Percentiles rank a stretch among this genome's conserved stretches.
These are phyloP conservation scores for Holcopasites calliopsidis DNA, from an alignment of 1,140 invertebrate genomes.

Conservation along the genomic window DNA sequence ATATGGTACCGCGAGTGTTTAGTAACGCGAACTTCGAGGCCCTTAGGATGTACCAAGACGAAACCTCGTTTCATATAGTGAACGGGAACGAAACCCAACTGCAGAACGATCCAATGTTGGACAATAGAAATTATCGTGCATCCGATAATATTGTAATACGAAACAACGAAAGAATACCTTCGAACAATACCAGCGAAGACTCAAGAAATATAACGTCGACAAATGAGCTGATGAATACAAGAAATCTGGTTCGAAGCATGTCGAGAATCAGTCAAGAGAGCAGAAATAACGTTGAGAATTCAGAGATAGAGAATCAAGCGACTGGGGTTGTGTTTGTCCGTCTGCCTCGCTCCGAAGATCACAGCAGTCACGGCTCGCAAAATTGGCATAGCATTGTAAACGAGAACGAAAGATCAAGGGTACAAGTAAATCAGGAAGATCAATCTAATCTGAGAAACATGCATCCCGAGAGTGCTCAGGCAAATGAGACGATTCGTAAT, in stretches of 20 bases:
- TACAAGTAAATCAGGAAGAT: conserved; percentile 36
- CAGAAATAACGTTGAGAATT: conserved; percentile 35
- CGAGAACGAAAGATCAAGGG: conserved; percentile 26
- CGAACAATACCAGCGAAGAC: conserved; percentile 1
- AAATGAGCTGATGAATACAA: conserved; percentile 66
- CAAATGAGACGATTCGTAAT: conserved; percentile 37
- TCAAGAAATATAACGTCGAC: background rate
- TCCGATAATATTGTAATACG: conserved; percentile 24
- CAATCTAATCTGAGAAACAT: conserved; percentile 26
- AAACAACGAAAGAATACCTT: conserved; percentile 46
- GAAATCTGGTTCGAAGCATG: conserved; percentile 59
- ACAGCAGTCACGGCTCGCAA: conserved; percentile 3
- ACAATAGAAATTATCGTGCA: conserved; percentile 47
- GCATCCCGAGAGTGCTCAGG: conserved; percentile 22
- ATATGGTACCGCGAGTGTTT: conserved; percentile 37
- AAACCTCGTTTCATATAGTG: conserved; percentile 25
- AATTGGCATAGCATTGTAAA: conserved; percentile 2
- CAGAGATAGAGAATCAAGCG: conserved; percentile 36
- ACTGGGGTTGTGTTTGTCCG: conserved; percentile 27
- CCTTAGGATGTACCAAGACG: conserved; percentile 47
- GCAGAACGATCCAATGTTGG: background rate
- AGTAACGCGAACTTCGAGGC: conserved; percentile 52
- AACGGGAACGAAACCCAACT: conserved; percentile 19
- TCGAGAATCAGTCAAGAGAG: conserved; percentile 47
- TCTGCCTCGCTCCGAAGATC: conserved; percentile 23